These are phyloP conservation scores for Crotalus tigris DNA, from an alignment of 2,113 vertebrate genomes.

Conservation along the genomic window DNA sequence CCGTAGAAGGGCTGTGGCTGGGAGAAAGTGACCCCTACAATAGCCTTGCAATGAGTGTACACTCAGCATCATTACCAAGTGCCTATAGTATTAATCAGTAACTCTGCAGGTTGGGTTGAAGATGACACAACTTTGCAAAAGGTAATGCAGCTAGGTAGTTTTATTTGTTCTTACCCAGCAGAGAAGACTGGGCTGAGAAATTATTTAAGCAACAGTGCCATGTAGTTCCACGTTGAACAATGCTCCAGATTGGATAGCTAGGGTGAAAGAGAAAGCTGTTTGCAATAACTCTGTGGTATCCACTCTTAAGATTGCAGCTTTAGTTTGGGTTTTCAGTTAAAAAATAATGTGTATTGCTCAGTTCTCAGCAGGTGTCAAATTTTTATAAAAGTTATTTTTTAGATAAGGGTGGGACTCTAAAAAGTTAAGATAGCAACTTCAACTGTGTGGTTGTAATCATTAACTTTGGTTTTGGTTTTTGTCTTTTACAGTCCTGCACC, in stretches of 20 bases:
- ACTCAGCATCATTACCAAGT: background rate
- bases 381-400: background rate
- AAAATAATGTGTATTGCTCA: background rate
- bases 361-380: background rate
- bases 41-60: background rate
- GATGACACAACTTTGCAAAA: background rate
- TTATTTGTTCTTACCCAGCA: background rate
- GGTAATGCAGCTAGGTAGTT: background rate
- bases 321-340: background rate
- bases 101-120: background rate
- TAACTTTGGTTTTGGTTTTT: background rate
- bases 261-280: background rate
- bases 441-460: background rate
- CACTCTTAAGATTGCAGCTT: background rate
- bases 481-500: background rate
- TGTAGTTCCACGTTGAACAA: background rate
- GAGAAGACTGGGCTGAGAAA: background rate
- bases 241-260: background rate
- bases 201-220: background rate
- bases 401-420: background rate
- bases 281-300: background rate
- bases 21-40: background rate
- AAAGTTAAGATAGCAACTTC: background rate
- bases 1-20: background rate
- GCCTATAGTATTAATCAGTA: background rate